Conservation (phyloP, 2,888 invertebrate species). For the Hypercompe scribonia region DNA sequence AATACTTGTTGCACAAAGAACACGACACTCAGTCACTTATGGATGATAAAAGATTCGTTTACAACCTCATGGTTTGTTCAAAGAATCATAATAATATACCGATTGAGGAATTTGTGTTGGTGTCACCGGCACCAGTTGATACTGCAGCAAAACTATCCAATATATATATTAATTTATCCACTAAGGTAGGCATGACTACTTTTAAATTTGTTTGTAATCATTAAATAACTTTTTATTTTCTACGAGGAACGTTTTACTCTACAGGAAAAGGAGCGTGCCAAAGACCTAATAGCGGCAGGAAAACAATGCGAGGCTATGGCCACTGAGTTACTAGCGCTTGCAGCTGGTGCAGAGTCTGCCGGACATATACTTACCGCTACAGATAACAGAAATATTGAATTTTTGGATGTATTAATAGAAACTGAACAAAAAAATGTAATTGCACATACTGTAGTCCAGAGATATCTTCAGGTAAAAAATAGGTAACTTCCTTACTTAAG, state of each 20-base stretch:
- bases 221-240: constrained; percentile 48
- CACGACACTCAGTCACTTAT: constrained; percentile 98
- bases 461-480: constrained; percentile 95
- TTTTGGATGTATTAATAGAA: constrained; percentile 98
- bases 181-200: constrained; percentile 86
- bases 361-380: constrained; percentile 97
- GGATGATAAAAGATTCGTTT: constrained; percentile 99
- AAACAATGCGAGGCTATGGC: constrained; percentile 99
- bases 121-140: constrained; percentile 99
- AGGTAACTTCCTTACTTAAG: constrained; percentile 78
- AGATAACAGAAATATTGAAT: constrained; percentile 97
- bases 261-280: constrained; percentile 98
- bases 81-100: constrained; percentile 98
- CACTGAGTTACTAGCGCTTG: constrained; percentile 96
- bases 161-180: constrained; percentile 94
- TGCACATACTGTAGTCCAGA: constrained; percentile 98
- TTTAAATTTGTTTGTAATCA: constrained; percentile 24
- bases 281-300: constrained; percentile 97
- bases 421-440: constrained; percentile 99
- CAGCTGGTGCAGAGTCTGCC: constrained; percentile 97
- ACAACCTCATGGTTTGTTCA: constrained; percentile 99
- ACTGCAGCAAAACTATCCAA: constrained; percentile 99
- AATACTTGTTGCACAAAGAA: constrained; percentile 98
- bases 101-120: constrained; percentile 98
- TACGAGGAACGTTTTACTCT: constrained; percentile 49